Percentiles rank a stretch among this genome's conserved stretches.
Evolutionary conservation across 2,113 vertebrate genomes (phyloP).

Genomic region (Xyrauchen texanus): DNA sequence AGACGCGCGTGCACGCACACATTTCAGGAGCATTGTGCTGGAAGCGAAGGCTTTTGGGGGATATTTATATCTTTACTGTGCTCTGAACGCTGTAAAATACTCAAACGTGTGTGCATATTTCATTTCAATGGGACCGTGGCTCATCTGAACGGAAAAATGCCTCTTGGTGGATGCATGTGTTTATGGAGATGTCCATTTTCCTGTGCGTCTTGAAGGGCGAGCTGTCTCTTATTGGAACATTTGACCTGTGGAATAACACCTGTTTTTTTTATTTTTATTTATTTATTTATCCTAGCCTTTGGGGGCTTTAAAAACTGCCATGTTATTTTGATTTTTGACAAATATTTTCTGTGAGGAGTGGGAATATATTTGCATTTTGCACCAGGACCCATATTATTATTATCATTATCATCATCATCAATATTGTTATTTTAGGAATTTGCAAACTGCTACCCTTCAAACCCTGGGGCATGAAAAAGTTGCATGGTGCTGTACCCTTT

Average conservation of each 20-base stretch:
- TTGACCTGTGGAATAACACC: constrained; percentile 63
- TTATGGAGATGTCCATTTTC: constrained; percentile 64
- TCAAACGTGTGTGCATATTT: constrained; percentile 10
- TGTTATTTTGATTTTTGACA: constrained; percentile 2
- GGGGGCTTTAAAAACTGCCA: background rate
- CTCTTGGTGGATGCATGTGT: constrained; percentile 43
- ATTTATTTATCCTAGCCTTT: too few species aligned
- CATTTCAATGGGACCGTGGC: background rate
- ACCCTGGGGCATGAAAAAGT: constrained; percentile 56
- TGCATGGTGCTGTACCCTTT: constrained; percentile 50
- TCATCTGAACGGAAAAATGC: background rate
- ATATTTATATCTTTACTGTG: background rate
- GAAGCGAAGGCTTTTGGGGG: constrained; percentile 30
- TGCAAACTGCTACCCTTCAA: background rate
- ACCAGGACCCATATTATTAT: background rate
- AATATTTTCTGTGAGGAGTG: background rate
- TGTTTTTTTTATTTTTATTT: background rate
- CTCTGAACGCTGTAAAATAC: background rate
- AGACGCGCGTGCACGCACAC: constrained; percentile 42
- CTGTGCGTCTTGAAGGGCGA: background rate
- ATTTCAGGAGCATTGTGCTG: constrained; percentile 58
- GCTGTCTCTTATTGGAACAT: constrained; percentile 18
- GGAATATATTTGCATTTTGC: background rate
- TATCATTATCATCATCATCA: background rate
- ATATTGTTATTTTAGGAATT: too few species aligned